phyloP scores from a whole-genome alignment of 2,888 invertebrate species.

The Clunio marinus region DNA sequence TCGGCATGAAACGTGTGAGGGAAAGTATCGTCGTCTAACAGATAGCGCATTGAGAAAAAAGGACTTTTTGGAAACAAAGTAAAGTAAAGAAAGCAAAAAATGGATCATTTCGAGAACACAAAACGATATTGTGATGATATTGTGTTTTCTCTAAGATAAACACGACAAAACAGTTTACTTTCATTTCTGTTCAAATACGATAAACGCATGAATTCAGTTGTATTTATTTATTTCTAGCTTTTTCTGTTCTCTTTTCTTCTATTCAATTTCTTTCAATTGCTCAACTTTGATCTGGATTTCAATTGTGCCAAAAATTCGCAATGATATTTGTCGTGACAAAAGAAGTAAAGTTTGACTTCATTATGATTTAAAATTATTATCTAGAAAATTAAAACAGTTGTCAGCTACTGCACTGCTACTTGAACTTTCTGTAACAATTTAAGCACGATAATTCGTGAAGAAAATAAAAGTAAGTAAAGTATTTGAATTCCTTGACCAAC shows the following conservation, averaged over 20 bases:
- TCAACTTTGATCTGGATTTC: conserved; percentile 11
- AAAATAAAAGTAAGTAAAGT: no score
- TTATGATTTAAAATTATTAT: no score
- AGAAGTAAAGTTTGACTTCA: no score
- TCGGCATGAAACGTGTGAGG: neutral
- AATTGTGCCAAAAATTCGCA: no score
- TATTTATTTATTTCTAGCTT: neutral
- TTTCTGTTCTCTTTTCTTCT: neutral
- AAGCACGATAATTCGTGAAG: no score
- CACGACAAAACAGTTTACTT: conserved; percentile 23
- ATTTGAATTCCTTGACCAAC: no score
- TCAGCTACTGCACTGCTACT: no score
- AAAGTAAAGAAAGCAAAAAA: neutral
- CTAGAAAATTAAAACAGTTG: no score
- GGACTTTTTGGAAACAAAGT: neutral
- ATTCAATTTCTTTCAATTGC: neutral
- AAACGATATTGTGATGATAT: neutral
- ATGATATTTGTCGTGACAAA: no score
- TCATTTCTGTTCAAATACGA: conserved; percentile 4
- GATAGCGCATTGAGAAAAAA: neutral
- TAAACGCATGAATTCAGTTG: conserved; percentile 6
- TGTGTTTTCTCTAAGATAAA: conserved; percentile 24
- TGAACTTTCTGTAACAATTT: no score
- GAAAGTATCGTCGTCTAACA: no score
- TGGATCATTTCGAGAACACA: conserved; percentile 12